Percentiles rank a stretch among this genome's conserved stretches.
Conservation (phyloP, 2,113 vertebrate genomes). For the Polyodon spathula region DNA sequence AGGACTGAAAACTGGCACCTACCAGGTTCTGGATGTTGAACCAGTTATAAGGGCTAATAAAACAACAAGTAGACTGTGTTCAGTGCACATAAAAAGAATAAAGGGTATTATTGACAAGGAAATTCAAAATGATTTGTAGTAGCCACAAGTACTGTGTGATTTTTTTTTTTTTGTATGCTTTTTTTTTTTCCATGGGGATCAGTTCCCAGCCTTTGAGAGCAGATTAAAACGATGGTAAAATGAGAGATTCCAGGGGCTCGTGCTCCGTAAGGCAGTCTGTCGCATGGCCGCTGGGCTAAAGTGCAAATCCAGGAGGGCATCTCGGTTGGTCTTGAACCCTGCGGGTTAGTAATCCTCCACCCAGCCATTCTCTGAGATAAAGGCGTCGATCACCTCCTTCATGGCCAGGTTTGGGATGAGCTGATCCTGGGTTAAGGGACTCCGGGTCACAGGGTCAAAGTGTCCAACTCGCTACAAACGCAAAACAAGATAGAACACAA, state of each 20-base stretch:
- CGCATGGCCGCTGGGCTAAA: constrained; percentile 34
- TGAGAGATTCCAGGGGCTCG: constrained; percentile 16
- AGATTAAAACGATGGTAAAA: background rate
- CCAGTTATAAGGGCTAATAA: too few relatives aligned
- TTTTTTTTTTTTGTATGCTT: too few relatives aligned
- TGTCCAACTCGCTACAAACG: constrained; percentile 82
- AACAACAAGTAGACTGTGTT: too few relatives aligned
- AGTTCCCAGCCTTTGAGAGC: background rate
- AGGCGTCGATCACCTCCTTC: constrained; percentile 97
- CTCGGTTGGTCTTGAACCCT: constrained; percentile 21
- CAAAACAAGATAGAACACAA: constrained; percentile 8
- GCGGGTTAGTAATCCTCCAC: constrained; percentile 87
- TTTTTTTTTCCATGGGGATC: background rate
- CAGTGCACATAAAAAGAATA: too few relatives aligned
- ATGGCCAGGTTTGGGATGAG: constrained; percentile 96
- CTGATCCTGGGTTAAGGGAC: constrained; percentile 94
- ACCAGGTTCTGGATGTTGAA: too few relatives aligned
- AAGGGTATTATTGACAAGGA: too few relatives aligned
- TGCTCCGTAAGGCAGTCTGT: constrained; percentile 32
- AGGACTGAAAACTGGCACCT: too few relatives aligned
- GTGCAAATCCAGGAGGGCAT: constrained; percentile 37
- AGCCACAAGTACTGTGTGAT: too few relatives aligned
- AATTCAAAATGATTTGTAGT: too few relatives aligned
- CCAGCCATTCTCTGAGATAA: constrained; percentile 96
- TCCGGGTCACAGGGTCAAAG: constrained; percentile 91